phyloP scores from a whole-genome alignment of 2,888 invertebrate species.

The Clistopyga incitator region DNA sequence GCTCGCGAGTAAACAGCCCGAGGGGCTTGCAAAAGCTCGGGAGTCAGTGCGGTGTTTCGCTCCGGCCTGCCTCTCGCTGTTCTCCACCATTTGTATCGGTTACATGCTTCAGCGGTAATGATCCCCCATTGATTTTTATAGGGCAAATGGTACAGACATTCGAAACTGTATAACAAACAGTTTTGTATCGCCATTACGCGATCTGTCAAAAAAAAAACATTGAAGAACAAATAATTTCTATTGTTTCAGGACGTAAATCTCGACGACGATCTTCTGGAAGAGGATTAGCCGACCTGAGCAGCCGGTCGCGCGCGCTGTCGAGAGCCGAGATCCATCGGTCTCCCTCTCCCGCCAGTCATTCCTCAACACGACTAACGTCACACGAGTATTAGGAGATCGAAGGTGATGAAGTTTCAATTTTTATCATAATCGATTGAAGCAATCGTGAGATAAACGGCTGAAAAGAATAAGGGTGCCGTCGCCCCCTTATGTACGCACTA shows the following conservation, averaged over 20 bases:
- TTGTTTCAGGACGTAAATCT: conserved; percentile 89
- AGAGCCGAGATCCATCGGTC: conserved; percentile 16
- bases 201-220: conserved; percentile 35
- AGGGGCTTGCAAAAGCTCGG: conserved; percentile 71
- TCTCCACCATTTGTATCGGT: conserved; percentile 72
- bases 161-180: neutral
- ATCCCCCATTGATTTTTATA: conserved; percentile 71
- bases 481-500: conserved; percentile 32
- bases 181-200: neutral
- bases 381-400: conserved; percentile 67
- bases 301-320: conserved; percentile 42
- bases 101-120: conserved; percentile 73
- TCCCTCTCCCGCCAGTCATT: conserved; percentile 60
- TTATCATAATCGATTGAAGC: conserved; percentile 41
- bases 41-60: conserved; percentile 48
- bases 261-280: conserved; percentile 90
- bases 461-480: conserved; percentile 23
- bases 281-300: conserved; percentile 80
- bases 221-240: conserved; percentile 22
- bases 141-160: conserved; percentile 9
- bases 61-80: conserved; percentile 29
- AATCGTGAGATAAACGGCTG: conserved; percentile 28
- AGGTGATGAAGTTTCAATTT: conserved; percentile 45
- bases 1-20: conserved; percentile 76
- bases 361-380: conserved; percentile 67